A percentile compares a stretch with the other conserved stretches of the same genome.
Conservation (phyloP, 2,888 invertebrate genomes). For the Yponomeuta evonymella region DNA sequence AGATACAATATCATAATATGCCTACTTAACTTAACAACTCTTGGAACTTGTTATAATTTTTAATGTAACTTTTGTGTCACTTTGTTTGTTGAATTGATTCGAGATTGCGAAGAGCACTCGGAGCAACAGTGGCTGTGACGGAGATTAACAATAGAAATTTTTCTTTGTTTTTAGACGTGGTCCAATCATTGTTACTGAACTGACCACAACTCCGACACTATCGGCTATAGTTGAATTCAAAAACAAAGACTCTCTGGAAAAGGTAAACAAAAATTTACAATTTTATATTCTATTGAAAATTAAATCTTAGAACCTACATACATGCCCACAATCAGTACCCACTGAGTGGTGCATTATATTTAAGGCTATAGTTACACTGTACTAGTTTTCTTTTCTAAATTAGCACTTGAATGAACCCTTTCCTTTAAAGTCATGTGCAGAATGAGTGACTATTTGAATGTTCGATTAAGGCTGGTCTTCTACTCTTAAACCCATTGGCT, state of each 20-base stretch:
- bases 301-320: conserved; percentile 27
- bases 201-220: conserved; percentile 76
- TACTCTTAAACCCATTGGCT: conserved; percentile 28
- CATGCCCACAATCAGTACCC: conserved; percentile 24
- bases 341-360: conserved; percentile 21
- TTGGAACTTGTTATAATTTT: conserved; percentile 13
- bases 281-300: conserved; percentile 45
- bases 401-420: conserved; percentile 32
- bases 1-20: neutral
- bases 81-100: conserved; percentile 4
- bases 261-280: conserved; percentile 72
- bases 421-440: conserved; percentile 41
- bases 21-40: conserved; percentile 23
- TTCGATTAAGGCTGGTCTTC: conserved; percentile 61
- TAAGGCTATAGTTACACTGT: conserved; percentile 37
- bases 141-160: conserved; percentile 67
- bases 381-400: conserved; percentile 50
- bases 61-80: conserved; percentile 4
- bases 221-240: conserved; percentile 76
- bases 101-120: conserved; percentile 27
- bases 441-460: conserved; percentile 74
- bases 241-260: conserved; percentile 75
- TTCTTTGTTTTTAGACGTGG: conserved; percentile 76
- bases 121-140: conserved; percentile 35
- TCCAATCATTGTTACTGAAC: conserved; percentile 76